Evolutionary conservation across 2,888 invertebrate species (phyloP).

Genomic region (Clivina fossor): DNA sequence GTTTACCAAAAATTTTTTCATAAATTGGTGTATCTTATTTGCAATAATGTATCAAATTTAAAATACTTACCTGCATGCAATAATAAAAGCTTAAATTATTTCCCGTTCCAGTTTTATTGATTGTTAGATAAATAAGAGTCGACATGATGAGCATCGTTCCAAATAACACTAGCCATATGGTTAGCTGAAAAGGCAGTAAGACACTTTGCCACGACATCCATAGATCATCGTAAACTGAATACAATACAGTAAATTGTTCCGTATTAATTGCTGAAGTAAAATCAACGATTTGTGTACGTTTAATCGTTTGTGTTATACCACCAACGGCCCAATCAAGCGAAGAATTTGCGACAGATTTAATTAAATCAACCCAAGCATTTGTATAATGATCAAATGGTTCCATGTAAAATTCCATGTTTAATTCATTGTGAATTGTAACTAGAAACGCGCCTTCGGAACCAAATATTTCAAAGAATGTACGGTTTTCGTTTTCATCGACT

Average conservation of each 20-base stretch:
- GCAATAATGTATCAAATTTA: too few species aligned
- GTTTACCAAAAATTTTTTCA: too few species aligned
- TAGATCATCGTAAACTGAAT: conserved; percentile 12
- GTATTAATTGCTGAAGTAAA: conserved; percentile 6
- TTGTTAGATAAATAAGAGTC: conserved; percentile 4
- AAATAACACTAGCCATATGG: conserved; percentile 12
- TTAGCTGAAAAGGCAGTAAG: conserved; percentile 14
- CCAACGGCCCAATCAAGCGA: conserved; percentile 19
- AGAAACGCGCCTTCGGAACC: conserved; percentile 21
- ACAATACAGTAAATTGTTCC: conserved; percentile 14
- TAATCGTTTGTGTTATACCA: conserved; percentile 14
- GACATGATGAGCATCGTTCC: background rate
- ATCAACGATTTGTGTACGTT: conserved; percentile 4
- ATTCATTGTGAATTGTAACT: background rate
- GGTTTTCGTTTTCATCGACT: background rate
- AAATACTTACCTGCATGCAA: background rate
- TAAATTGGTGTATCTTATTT: too few species aligned
- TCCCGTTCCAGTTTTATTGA: background rate
- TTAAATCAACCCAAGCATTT: conserved; percentile 5
- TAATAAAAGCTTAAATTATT: conserved; percentile 1
- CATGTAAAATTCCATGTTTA: conserved; percentile 8
- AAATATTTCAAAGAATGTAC: background rate
- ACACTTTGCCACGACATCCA: conserved; percentile 25
- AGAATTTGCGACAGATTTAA: conserved; percentile 7
- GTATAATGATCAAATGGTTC: background rate